Conservation (phyloP, 2,797 vertebrate species). For the Betta splendens region DNA sequence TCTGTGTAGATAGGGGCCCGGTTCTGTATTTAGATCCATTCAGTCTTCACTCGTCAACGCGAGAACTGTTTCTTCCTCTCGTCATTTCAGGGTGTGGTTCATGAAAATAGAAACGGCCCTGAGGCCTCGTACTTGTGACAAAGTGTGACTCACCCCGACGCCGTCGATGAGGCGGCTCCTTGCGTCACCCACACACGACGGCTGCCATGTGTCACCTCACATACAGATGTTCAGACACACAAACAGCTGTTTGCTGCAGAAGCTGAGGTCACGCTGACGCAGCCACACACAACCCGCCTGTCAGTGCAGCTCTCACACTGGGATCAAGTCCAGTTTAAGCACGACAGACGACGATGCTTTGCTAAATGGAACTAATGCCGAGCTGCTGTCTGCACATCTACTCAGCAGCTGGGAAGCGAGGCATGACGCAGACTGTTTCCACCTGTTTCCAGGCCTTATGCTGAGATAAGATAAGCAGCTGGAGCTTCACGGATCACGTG, state of each 20-base stretch:
- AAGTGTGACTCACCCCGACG: conserved; percentile 20
- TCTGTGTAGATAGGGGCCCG: not conserved
- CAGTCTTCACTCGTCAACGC: too few species aligned
- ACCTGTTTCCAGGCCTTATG: too few species aligned
- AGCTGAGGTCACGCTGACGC: conserved; percentile 24
- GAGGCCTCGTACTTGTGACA: conserved; percentile 23
- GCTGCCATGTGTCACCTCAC: not conserved
- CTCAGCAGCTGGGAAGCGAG: not conserved
- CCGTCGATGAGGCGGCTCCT: conserved; percentile 20
- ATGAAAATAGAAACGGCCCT: conserved; percentile 2
- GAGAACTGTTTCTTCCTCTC: too few species aligned
- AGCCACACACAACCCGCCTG: not conserved
- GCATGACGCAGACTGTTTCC: not conserved
- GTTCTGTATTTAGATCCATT: too few species aligned
- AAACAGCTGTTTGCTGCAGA: conserved; percentile 43
- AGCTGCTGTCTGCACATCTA: too few species aligned
- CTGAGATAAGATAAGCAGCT: not conserved
- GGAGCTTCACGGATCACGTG: not conserved
- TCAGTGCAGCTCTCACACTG: not conserved
- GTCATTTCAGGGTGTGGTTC: conserved; percentile 6
- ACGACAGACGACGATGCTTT: too few species aligned
- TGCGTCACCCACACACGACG: not conserved
- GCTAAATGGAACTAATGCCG: too few species aligned
- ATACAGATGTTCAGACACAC: conserved; percentile 14
- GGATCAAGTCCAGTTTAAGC: too few species aligned